phyloP scores from a whole-genome alignment of 2,113 vertebrate genomes.

The Tupaia chinensis region DNA sequence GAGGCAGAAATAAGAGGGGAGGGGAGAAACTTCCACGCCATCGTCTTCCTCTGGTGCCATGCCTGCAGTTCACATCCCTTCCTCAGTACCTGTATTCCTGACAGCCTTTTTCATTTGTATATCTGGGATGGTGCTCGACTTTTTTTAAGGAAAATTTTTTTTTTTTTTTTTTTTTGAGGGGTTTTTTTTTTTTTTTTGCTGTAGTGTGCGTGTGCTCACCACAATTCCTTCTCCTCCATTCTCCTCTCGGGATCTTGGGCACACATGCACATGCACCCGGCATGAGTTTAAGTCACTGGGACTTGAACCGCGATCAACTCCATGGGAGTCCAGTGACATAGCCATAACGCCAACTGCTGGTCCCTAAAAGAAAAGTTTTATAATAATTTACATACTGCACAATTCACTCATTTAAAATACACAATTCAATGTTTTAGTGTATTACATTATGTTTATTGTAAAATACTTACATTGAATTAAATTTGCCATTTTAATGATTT shows the following conservation, averaged over 20 bases:
- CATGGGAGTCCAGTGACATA: too few relatives aligned
- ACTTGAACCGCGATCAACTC: too few relatives aligned
- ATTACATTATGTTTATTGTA: constrained; percentile 14
- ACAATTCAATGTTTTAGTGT: not conserved
- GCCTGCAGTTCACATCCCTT: not conserved
- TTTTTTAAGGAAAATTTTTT: too few relatives aligned
- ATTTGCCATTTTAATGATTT: not conserved
- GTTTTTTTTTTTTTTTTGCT: not conserved
- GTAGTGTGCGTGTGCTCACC: too few relatives aligned
- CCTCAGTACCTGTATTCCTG: not conserved
- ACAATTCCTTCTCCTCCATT: too few relatives aligned
- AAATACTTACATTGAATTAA: not conserved
- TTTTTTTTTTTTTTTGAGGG: too few relatives aligned
- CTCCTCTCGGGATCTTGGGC: too few relatives aligned
- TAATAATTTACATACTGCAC: not conserved
- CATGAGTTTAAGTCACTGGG: too few relatives aligned
- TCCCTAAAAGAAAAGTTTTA: too few relatives aligned
- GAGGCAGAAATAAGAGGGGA: not conserved
- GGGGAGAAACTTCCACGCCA: not conserved
- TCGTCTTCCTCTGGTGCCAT: not conserved
- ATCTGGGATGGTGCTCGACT: not conserved
- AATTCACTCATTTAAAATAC: constrained; percentile 7
- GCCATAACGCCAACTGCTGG: too few relatives aligned
- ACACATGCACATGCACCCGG: too few relatives aligned
- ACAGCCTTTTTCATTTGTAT: not conserved